These are phyloP conservation scores for Lordiphosa fenestrarum DNA, from an alignment of 2,888 invertebrate genomes.

Conservation along the genomic window DNA sequence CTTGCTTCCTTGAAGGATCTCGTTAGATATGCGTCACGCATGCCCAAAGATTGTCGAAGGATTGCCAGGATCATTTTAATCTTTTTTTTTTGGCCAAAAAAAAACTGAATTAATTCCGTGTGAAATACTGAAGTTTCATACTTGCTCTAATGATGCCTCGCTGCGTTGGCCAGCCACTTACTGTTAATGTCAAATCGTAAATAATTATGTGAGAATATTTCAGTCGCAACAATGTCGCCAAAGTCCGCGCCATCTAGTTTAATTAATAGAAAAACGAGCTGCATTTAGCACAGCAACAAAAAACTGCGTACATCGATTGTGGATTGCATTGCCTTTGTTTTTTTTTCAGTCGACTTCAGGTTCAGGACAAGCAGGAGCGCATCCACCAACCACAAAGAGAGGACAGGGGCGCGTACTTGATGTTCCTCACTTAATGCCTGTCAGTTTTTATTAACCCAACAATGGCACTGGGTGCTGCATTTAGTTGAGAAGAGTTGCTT, in stretches of 20 bases:
- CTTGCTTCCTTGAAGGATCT: constrained; percentile 46
- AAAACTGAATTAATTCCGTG: constrained; percentile 30
- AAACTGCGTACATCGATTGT: constrained; percentile 52
- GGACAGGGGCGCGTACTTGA: constrained; percentile 20
- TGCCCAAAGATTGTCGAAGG: constrained; percentile 46
- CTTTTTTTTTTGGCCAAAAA: constrained; percentile 22
- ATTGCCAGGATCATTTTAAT: constrained; percentile 59
- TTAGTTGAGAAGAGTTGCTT: too few relatives aligned
- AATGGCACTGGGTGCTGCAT: too few relatives aligned
- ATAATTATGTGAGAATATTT: constrained; percentile 78
- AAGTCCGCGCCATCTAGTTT: constrained; percentile 26
- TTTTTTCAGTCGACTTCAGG: background rate
- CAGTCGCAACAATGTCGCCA: constrained; percentile 40
- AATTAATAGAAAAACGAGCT: constrained; percentile 63
- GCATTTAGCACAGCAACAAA: constrained; percentile 30
- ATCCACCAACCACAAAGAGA: constrained; percentile 37
- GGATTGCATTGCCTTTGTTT: constrained; percentile 10
- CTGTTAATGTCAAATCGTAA: constrained; percentile 70
- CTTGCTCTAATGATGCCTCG: constrained; percentile 22
- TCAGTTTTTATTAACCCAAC: too few relatives aligned
- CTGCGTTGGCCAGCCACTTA: constrained; percentile 14
- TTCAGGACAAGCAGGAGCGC: constrained; percentile 27
- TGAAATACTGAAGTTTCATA: constrained; percentile 39
- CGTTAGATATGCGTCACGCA: constrained; percentile 75
- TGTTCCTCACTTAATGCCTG: constrained; percentile 27